Percentiles rank a stretch among this genome's conserved stretches.
These are phyloP conservation scores for Exocentrus adspersus DNA, from an alignment of 2,888 invertebrate genomes.

Conservation along the genomic window DNA sequence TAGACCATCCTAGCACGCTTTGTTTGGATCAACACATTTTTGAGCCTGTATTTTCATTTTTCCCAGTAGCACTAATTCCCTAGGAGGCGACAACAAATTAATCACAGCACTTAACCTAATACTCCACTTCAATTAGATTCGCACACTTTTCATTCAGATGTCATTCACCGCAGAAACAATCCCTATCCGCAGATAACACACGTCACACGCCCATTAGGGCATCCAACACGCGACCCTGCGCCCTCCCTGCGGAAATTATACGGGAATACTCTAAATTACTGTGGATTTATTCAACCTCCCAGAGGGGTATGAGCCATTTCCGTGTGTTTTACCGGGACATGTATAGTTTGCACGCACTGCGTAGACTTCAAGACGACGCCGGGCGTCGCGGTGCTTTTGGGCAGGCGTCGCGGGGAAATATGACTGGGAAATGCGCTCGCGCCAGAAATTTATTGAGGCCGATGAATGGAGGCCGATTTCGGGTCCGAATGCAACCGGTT, in stretches of 20 bases:
- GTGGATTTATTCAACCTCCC: slow-evolving; percentile 33
- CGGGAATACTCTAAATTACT: slow-evolving; percentile 27
- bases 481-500: slow-evolving; percentile 18
- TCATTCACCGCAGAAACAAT: slow-evolving; percentile 28
- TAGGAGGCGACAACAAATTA: slow-evolving; percentile 5
- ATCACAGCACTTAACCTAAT: slow-evolving; percentile 22
- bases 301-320: slow-evolving; percentile 31
- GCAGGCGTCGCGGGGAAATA: slow-evolving; percentile 48
- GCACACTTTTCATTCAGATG: slow-evolving; percentile 23
- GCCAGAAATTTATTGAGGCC: slow-evolving; percentile 20
- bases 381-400: slow-evolving; percentile 47
- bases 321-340: slow-evolving; percentile 28
- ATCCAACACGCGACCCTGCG: slow-evolving; percentile 38
- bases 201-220: slow-evolving; percentile 48
- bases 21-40: too few species aligned
- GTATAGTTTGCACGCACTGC: slow-evolving; percentile 44
- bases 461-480: slow-evolving; percentile 15
- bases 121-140: slow-evolving; percentile 32
- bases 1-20: too few species aligned
- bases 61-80: slow-evolving; percentile 8
- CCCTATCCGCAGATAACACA: slow-evolving; percentile 31
- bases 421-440: slow-evolving; percentile 34
- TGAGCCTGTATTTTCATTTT: slow-evolving; percentile 25
- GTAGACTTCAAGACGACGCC: slow-evolving; percentile 50
- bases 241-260: slow-evolving; percentile 33